phyloP scores from a whole-genome alignment of 2,888 invertebrate genomes.

The Disparrhopalites patrizii region DNA sequence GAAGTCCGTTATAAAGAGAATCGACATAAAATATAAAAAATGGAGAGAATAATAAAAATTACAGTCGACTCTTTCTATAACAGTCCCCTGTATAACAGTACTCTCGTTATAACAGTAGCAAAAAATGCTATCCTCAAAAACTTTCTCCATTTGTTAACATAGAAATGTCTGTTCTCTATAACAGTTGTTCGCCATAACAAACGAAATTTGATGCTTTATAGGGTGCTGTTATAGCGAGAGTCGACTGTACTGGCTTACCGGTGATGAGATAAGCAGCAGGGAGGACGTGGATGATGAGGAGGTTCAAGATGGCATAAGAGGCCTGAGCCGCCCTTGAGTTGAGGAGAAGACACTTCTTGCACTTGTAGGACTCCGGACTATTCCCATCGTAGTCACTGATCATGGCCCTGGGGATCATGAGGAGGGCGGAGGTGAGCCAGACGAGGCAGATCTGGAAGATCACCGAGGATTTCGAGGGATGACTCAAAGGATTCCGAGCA shows the following conservation, averaged over 20 bases:
- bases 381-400: slow-evolving; percentile 11
- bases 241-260: slow-evolving; percentile 32
- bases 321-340: slow-evolving; percentile 25
- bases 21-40: neutral
- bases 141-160: too few relatives aligned
- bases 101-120: too few relatives aligned
- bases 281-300: slow-evolving; percentile 34
- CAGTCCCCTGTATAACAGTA: too few relatives aligned
- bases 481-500: neutral
- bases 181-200: too few relatives aligned
- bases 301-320: slow-evolving; percentile 30
- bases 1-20: neutral
- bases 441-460: slow-evolving; percentile 29
- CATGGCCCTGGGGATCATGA: slow-evolving; percentile 25
- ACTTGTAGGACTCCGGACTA: slow-evolving; percentile 29
- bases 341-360: slow-evolving; percentile 29
- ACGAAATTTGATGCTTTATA: too few relatives aligned
- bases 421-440: slow-evolving; percentile 28
- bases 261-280: slow-evolving; percentile 35
- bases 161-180: too few relatives aligned
- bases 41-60: neutral
- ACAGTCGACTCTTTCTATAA: too few relatives aligned
- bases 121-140: too few relatives aligned
- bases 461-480: slow-evolving; percentile 8
- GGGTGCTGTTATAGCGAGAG: too few relatives aligned